phyloP scores from a whole-genome alignment of 2,888 invertebrate species.

The Cyaniris semiargus region DNA sequence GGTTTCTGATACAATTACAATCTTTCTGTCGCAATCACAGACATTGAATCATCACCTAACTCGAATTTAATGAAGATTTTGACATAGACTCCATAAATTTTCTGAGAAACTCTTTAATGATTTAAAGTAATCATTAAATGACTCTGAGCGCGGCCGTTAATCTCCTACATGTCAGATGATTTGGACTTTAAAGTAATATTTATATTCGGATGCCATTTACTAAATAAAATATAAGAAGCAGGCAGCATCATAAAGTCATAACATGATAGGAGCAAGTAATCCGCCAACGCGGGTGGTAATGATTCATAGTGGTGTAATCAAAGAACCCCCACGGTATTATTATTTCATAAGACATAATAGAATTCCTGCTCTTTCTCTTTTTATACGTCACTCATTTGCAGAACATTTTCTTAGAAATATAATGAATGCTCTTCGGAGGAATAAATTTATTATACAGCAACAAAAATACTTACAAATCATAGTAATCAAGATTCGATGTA shows the following conservation, averaged over 20 bases:
- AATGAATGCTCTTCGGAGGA: background rate
- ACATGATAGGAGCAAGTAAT: background rate
- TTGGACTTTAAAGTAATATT: too few species aligned
- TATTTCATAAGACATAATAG: background rate
- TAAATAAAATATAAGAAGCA: background rate
- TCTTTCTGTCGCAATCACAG: background rate
- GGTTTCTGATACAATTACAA: background rate
- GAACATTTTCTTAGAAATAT: background rate
- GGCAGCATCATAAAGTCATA: background rate
- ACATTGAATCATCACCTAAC: background rate
- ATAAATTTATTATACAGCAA: background rate
- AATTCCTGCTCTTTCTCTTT: background rate
- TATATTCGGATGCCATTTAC: background rate
- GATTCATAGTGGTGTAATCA: conserved; percentile 7
- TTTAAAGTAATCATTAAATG: background rate
- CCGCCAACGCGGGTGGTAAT: conserved; percentile 13
- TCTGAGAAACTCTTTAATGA: background rate
- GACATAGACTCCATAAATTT: background rate
- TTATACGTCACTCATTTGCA: background rate
- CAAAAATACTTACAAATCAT: background rate
- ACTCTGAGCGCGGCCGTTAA: background rate
- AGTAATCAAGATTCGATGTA: background rate
- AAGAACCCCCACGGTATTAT: background rate
- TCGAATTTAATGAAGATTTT: background rate
- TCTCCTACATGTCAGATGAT: too few species aligned